A percentile compares a stretch with the other conserved stretches of the same genome.
Evolutionary conservation across 2,888 invertebrate species (phyloP).

Genomic region (Chrysolina haemoptera): DNA sequence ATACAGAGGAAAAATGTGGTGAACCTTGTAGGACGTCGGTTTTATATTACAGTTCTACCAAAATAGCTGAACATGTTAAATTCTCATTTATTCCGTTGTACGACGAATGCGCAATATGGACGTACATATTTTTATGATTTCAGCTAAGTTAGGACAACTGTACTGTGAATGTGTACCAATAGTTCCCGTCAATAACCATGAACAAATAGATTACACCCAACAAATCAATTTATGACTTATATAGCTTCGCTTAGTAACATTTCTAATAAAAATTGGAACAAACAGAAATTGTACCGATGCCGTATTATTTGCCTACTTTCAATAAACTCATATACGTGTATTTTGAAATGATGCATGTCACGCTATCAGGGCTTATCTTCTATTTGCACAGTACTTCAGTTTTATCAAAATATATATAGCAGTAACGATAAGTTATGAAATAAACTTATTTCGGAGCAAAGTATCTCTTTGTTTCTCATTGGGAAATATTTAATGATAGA

Average conservation of each 20-base stretch:
- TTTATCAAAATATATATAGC: constrained; percentile 48
- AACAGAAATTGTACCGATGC: constrained; percentile 27
- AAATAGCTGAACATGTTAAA: too few species aligned
- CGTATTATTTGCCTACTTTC: constrained; percentile 29
- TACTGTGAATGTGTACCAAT: too few species aligned
- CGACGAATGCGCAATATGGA: too few species aligned
- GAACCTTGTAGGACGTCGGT: too few species aligned
- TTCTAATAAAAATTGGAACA: constrained; percentile 22
- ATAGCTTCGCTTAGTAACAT: neutral
- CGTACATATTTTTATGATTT: too few species aligned
- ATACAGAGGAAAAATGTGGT: too few species aligned
- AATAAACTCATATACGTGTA: constrained; percentile 25
- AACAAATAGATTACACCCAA: neutral
- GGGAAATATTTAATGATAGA: neutral
- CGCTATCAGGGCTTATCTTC: constrained; percentile 47
- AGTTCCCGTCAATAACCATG: neutral
- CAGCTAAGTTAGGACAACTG: too few species aligned
- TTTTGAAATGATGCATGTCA: constrained; percentile 35
- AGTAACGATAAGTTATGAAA: constrained; percentile 9
- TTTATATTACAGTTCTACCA: too few species aligned
- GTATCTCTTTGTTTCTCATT: constrained; percentile 17
- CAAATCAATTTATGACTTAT: constrained; percentile 4
- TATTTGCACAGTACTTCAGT: constrained; percentile 59
- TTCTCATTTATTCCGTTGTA: too few species aligned
- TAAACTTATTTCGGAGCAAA: neutral